Conservation (phyloP, 2,888 invertebrate species). For the Strigamia maritima region DNA sequence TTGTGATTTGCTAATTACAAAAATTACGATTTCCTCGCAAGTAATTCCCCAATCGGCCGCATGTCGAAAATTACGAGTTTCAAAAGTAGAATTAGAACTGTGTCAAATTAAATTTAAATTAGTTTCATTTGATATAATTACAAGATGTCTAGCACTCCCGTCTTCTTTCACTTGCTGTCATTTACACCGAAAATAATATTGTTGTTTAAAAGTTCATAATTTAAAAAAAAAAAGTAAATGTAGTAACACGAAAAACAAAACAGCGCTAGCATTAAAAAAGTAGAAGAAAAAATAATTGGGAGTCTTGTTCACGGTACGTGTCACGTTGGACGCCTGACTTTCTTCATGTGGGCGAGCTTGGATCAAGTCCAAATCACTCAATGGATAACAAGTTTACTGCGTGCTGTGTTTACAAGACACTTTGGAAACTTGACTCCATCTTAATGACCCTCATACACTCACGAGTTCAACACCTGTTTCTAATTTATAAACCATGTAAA, state of each 20-base stretch:
- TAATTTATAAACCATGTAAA: neutral
- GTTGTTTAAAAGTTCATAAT: too few species aligned
- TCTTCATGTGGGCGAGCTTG: slow-evolving; percentile 11
- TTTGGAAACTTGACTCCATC: slow-evolving; percentile 23
- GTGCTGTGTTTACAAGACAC: neutral
- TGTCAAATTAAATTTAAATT: too few species aligned
- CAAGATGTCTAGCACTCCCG: too few species aligned
- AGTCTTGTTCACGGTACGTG: neutral
- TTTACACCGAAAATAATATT: too few species aligned
- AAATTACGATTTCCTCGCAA: too few species aligned
- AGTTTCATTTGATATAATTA: too few species aligned
- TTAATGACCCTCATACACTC: slow-evolving; percentile 1
- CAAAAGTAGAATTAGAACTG: too few species aligned
- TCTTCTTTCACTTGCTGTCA: too few species aligned
- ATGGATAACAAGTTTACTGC: slow-evolving; percentile 13
- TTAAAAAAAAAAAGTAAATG: too few species aligned
- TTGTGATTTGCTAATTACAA: too few species aligned
- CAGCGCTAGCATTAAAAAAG: neutral
- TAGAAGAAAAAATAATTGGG: neutral
- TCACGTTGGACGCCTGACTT: neutral
- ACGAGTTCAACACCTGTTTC: neutral
- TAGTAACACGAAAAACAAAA: neutral
- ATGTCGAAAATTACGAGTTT: too few species aligned
- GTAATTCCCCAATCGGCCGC: too few species aligned
- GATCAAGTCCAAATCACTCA: slow-evolving; percentile 6